phyloP scores from a whole-genome alignment of 2,888 invertebrate genomes.

The Pharmacophagus antenor region DNA sequence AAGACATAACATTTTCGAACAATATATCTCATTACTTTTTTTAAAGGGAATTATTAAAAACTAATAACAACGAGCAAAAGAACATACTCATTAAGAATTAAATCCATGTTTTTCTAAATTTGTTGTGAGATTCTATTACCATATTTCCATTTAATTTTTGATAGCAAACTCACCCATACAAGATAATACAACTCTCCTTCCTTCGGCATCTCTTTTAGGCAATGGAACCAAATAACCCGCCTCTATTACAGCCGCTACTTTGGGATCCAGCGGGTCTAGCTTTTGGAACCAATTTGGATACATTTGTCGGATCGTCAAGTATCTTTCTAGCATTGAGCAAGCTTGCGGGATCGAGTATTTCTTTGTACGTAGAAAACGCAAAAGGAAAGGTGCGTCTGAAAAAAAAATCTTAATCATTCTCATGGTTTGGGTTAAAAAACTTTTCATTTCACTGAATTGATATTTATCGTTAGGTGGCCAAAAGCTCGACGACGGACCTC shows the following conservation, averaged over 20 bases:
- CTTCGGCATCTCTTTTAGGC: constrained; percentile 86
- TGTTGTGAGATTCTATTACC: too few relatives aligned
- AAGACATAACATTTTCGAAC: too few relatives aligned
- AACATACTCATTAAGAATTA: too few relatives aligned
- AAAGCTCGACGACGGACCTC: too few relatives aligned
- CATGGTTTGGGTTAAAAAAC: too few relatives aligned
- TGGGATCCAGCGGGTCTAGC: constrained; percentile 89
- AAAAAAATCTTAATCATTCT: background rate
- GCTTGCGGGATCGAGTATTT: constrained; percentile 93
- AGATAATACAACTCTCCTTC: constrained; percentile 89
- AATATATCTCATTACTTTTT: too few relatives aligned
- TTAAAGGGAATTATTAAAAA: too few relatives aligned
- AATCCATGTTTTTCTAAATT: too few relatives aligned
- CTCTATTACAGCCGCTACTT: constrained; percentile 89
- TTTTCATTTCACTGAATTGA: too few relatives aligned
- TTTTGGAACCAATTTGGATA: constrained; percentile 93
- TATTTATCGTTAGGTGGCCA: too few relatives aligned
- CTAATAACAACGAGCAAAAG: too few relatives aligned
- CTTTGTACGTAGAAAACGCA: constrained; percentile 92
- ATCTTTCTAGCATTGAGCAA: constrained; percentile 92
- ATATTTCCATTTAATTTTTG: too few relatives aligned
- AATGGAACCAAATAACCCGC: constrained; percentile 89
- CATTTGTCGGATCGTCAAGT: constrained; percentile 90
- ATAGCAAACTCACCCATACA: constrained; percentile 83
- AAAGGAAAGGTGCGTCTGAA: constrained; percentile 87